Percentiles rank a stretch among this genome's conserved stretches.
These are phyloP conservation scores for Aegithalos caudatus DNA, from an alignment of 2,113 vertebrate genomes.

Conservation along the genomic window DNA sequence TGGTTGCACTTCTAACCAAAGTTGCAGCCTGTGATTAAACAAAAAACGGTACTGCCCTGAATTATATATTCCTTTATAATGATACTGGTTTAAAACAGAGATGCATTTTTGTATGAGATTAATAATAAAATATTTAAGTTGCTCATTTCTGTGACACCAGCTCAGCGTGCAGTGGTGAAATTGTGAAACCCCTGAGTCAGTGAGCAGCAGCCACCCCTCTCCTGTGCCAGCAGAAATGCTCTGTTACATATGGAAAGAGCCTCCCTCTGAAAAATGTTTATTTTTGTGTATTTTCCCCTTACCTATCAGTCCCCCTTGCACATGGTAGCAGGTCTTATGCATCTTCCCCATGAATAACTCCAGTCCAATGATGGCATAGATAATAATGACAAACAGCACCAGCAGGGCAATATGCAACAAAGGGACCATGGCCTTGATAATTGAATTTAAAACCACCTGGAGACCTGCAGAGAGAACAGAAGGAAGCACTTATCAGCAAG, in stretches of 20 bases:
- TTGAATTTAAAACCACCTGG: constrained; percentile 99
- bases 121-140: neutral
- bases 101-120: neutral
- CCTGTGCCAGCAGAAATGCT: neutral
- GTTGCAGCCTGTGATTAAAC: neutral
- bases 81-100: neutral
- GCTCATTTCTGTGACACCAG: neutral
- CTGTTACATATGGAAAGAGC: fast-evolving
- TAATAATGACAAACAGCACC: constrained; percentile 98
- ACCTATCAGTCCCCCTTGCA: constrained; percentile 78
- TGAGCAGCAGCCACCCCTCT: neutral
- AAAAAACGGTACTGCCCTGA: neutral
- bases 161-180: neutral
- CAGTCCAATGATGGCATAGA: constrained; percentile 98
- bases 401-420: constrained; percentile 96
- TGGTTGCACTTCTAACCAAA: neutral
- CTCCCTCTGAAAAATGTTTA: neutral
- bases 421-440: constrained; percentile 99
- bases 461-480: constrained; percentile 82
- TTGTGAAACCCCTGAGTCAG: neutral
- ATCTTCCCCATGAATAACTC: constrained; percentile 99
- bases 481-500: neutral
- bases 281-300: neutral
- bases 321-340: constrained; percentile 91
- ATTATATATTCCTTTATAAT: neutral